Evolutionary conservation across 2,888 invertebrate genomes (phyloP).

Genomic region (Hermodice carunculata): DNA sequence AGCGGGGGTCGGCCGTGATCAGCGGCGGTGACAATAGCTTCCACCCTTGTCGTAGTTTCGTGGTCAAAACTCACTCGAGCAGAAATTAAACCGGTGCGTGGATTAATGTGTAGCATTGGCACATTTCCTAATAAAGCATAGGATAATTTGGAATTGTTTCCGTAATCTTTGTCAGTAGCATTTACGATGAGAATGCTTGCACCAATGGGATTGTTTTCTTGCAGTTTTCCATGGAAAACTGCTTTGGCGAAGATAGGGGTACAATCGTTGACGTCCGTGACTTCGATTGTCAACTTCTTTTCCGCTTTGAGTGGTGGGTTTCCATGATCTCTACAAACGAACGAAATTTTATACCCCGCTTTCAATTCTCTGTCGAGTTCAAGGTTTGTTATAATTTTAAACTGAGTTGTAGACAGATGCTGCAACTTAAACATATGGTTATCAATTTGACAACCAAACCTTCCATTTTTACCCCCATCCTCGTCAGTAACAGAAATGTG

Average conservation of each 20-base stretch:
- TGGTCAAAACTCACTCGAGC: too few relatives aligned
- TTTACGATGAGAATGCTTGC: slow-evolving; percentile 80
- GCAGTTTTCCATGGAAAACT: slow-evolving; percentile 83
- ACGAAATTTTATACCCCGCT: slow-evolving; percentile 10
- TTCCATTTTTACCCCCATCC: slow-evolving; percentile 19
- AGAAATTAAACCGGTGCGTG: too few relatives aligned
- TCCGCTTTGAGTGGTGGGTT: slow-evolving; percentile 9
- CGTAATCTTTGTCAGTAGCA: slow-evolving; percentile 87
- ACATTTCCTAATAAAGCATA: too few relatives aligned
- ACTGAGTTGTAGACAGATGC: slow-evolving; percentile 20
- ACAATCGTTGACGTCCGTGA: slow-evolving; percentile 26
- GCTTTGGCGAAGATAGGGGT: slow-evolving; percentile 81
- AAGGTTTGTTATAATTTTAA: slow-evolving; percentile 78
- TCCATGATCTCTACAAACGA: slow-evolving; percentile 25
- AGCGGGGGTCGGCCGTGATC: slow-evolving; percentile 80
- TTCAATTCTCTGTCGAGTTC: slow-evolving; percentile 83
- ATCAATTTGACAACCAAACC: slow-evolving; percentile 20
- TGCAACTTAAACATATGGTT: slow-evolving; percentile 6
- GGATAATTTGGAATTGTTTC: too few relatives aligned
- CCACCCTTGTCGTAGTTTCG: slow-evolving; percentile 85
- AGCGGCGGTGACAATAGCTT: slow-evolving; percentile 83
- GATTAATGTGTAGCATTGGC: too few relatives aligned
- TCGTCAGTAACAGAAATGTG: slow-evolving; percentile 24
- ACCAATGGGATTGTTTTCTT: slow-evolving; percentile 78
- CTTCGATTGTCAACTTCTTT: slow-evolving; percentile 10